These are phyloP conservation scores for Ursus arctos DNA, from an alignment of 2,113 vertebrate species.

Conservation along the genomic window DNA sequence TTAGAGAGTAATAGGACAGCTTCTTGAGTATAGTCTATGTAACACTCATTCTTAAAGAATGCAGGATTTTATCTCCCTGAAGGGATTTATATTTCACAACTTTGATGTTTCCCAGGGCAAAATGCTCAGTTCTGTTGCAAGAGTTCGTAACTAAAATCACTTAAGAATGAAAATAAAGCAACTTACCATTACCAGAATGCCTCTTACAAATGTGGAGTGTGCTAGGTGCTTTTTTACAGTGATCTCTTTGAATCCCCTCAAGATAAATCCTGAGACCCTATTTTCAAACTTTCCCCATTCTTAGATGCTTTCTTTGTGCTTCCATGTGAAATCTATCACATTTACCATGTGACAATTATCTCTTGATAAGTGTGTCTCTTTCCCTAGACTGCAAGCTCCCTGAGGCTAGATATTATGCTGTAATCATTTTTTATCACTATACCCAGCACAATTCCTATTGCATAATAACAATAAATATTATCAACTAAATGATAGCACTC, in stretches of 20 bases:
- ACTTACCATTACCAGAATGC: neutral
- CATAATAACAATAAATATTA: neutral
- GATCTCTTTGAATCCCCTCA: conserved; percentile 3
- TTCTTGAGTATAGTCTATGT: neutral
- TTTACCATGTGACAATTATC: neutral
- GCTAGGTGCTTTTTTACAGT: neutral
- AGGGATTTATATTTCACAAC: conserved; percentile 35
- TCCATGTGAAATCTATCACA: neutral
- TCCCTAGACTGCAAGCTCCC: neutral
- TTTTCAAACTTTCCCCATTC: neutral
- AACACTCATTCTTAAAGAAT: conserved; percentile 16
- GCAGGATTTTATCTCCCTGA: conserved; percentile 17
- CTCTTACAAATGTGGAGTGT: neutral
- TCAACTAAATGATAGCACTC: neutral
- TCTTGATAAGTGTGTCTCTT: neutral
- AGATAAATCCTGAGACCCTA: neutral
- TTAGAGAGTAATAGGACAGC: neutral
- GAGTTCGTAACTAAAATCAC: neutral
- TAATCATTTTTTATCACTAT: neutral
- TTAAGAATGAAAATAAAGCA: neutral
- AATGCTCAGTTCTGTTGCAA: conserved; percentile 8
- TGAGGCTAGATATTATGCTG: neutral
- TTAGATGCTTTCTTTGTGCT: neutral
- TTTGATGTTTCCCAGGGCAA: neutral
- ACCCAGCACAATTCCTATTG: neutral